Evolutionary conservation across 2,797 vertebrate genomes (phyloP).

Genomic region (Pangasius mekongensis): DNA sequence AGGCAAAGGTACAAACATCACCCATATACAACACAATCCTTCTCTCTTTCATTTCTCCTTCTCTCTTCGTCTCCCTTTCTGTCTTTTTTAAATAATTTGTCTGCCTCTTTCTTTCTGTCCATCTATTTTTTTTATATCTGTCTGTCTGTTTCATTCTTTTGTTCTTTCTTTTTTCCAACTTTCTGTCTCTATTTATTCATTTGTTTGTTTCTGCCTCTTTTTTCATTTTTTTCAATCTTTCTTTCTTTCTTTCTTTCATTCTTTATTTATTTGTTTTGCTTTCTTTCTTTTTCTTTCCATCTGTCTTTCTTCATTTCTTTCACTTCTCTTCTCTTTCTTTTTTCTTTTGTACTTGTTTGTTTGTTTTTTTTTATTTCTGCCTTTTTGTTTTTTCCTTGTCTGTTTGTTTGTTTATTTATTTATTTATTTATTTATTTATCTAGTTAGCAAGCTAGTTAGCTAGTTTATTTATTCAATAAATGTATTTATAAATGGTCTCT

Average conservation of each 20-base stretch:
- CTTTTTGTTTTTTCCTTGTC: background rate
- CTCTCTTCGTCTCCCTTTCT: background rate
- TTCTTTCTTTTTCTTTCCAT: background rate
- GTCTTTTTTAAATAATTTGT: background rate
- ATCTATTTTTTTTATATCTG: background rate
- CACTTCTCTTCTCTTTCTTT: no score
- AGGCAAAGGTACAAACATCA: conserved; percentile 87
- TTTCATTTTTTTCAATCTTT: no score
- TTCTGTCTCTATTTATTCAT: background rate
- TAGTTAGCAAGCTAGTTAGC: no score
- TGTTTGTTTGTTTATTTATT: no score
- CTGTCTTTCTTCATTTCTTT: background rate
- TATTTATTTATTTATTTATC: background rate
- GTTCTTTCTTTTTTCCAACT: background rate
- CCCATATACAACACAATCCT: background rate
- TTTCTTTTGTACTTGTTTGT: background rate
- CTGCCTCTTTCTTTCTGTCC: no score
- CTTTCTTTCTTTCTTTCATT: no score
- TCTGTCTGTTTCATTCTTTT: background rate
- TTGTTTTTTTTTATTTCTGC: background rate
- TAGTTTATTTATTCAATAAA: background rate
- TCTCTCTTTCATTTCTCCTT: background rate
- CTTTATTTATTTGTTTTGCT: background rate
- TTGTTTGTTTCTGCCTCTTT: background rate
- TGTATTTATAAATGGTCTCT: background rate